Conservation (phyloP, 1,140 invertebrate genomes). For the Aradophagus sp. region DNA sequence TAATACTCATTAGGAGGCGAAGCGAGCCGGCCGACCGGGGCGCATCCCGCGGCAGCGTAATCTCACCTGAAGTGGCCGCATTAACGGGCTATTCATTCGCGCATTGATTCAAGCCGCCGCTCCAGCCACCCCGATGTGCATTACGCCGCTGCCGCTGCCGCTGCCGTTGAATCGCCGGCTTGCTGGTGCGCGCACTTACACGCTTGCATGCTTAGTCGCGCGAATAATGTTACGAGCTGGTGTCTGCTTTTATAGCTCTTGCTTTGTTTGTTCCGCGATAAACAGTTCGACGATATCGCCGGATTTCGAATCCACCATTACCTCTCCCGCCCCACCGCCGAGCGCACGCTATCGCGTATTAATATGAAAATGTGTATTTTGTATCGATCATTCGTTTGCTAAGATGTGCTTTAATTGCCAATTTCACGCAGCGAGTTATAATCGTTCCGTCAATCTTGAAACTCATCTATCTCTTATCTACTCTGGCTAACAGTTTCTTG, state of each 20-base stretch:
- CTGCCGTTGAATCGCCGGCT: too few relatives aligned
- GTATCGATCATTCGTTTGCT: too few relatives aligned
- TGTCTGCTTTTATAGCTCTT: conserved; percentile 48
- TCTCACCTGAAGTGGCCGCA: conserved; percentile 58
- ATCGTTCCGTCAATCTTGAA: too few relatives aligned
- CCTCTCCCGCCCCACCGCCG: conserved; percentile 12
- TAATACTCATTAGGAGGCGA: conserved; percentile 59
- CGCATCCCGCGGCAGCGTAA: conserved; percentile 44
- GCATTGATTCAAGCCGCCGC: conserved; percentile 50
- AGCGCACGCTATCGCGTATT: too few relatives aligned
- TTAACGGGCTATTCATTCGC: conserved; percentile 58
- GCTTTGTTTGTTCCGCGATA: conserved; percentile 43
- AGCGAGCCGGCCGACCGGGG: conserved; percentile 24
- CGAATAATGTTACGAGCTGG: conserved; percentile 54
- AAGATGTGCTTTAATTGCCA: too few relatives aligned
- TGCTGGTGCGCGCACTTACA: conserved; percentile 33
- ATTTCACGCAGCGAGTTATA: too few relatives aligned
- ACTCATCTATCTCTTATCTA: too few relatives aligned
- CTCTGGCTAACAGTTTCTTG: too few relatives aligned
- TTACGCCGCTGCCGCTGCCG: conserved; percentile 42
- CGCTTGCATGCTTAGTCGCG: conserved; percentile 46
- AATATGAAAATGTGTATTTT: too few relatives aligned
- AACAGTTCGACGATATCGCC: conserved; percentile 34
- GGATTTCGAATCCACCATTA: conserved; percentile 18
- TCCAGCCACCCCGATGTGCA: conserved; percentile 29